A percentile compares a stretch with the other conserved stretches of the same genome.
Conservation (phyloP, 2,113 vertebrate species). For the Lates calcarifer region DNA sequence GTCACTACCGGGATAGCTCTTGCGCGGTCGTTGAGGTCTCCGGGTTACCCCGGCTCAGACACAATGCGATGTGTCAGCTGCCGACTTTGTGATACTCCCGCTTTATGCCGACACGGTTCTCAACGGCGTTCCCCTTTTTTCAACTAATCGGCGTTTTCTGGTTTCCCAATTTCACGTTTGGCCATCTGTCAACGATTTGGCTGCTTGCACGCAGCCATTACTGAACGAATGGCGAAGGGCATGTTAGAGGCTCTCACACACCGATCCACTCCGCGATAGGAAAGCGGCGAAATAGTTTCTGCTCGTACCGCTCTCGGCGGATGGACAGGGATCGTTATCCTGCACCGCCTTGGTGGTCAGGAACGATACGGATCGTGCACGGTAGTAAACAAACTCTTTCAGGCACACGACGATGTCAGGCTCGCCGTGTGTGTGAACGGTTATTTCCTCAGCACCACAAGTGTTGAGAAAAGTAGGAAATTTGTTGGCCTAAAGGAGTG, state of each 20-base stretch:
- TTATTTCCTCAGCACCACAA: conserved; percentile 66
- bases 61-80: conserved; percentile 79
- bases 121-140: conserved; percentile 1
- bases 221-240: conserved; percentile 75
- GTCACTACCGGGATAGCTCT: conserved; percentile 77
- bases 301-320: conserved; percentile 42
- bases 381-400: conserved; percentile 64
- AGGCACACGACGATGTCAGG: conserved; percentile 34
- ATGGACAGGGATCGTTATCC: conserved; percentile 56
- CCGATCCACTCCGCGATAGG: conserved; percentile 64
- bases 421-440: conserved; percentile 20
- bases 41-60: conserved; percentile 73
- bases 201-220: conserved; percentile 74
- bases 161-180: conserved; percentile 68
- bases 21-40: conserved; percentile 73
- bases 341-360: conserved; percentile 45
- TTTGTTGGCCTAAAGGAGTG: conserved; percentile 44
- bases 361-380: conserved; percentile 60
- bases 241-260: conserved; percentile 61
- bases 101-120: conserved; percentile 26
- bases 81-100: conserved; percentile 61
- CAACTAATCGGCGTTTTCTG: conserved; percentile 42
- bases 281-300: conserved; percentile 65
- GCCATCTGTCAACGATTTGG: conserved; percentile 73
- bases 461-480: conserved; percentile 72